Base-by-base conservation (phyloP, 2,113 vertebrate genomes). In the Phalacrocorax brasilianus region DNA sequence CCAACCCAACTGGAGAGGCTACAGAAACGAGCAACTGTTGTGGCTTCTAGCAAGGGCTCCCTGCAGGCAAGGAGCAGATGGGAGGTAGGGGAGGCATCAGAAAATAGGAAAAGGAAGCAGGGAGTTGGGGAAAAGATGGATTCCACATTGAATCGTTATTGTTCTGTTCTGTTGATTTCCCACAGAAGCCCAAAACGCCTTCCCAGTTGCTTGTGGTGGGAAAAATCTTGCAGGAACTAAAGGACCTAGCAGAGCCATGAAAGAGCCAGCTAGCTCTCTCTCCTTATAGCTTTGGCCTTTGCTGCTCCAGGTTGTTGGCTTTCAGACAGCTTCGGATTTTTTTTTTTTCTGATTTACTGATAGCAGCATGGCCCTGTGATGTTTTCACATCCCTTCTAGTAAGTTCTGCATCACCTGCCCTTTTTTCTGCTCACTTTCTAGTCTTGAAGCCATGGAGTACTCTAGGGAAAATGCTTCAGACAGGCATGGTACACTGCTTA, bases 301-400 rank as follows among this genome's bases (percentile, higher is more conserved):
- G 17, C 7, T 61, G 33, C 33, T 81, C 12, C 35, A 77, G 6
- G 14, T 35, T 62, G 13, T 21, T 91, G 52, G 6, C 42, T 93
- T 93, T 84, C 73, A 61, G 47, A 52, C 6, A 0, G 0, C 35
- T 91, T 77, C 0, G 3, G 20, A 44, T 20, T 23, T 56, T 47
- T 67, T 82, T 84, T 18, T 82, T 38, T 84, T 18, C 17, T 74
- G 8, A 27, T 11, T 65, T 86, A 28, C 6, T 47, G 14, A 45
- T n/a, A 65, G 16, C 42, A 44, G 30, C 19, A 20, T 45, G 15
- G 14, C 23, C 42, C 13, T 70, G 18, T 35, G 19, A 33, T 50
- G 14, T 67, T 92, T 85, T 79, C 42, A 53, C 19, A 71, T 67
- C 21, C 52, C 13, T 78, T 88, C 56, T 38, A 52, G 0, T 63